phyloP scores from a whole-genome alignment of 2,888 invertebrate species.

The Bembecia ichneumoniformis region DNA sequence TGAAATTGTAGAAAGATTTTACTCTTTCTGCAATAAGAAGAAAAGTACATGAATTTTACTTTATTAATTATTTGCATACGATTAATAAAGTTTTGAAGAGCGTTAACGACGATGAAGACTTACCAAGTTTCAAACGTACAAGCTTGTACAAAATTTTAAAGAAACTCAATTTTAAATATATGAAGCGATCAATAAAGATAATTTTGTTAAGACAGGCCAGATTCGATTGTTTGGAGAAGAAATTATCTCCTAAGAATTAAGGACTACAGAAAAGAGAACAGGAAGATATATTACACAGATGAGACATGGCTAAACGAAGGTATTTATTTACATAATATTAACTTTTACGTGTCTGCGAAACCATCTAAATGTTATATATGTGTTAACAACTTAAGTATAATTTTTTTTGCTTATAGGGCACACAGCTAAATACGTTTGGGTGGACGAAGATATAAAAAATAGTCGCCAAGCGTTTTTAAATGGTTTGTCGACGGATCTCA shows the following conservation, averaged over 20 bases:
- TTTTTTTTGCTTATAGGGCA: not conserved
- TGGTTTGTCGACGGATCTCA: not conserved
- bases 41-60: constrained; percentile 1
- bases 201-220: constrained; percentile 7
- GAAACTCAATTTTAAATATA: not conserved
- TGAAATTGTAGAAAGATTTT: too few species aligned
- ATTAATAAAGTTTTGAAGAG: not conserved
- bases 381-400: too few species aligned
- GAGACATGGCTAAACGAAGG: constrained; percentile 9
- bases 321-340: not conserved
- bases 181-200: not conserved
- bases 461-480: not conserved
- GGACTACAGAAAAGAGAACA: constrained; percentile 7
- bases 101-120: not conserved
- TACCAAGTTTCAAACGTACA: not conserved
- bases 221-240: constrained; percentile 8
- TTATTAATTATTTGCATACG: too few species aligned
- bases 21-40: not conserved
- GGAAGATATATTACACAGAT: constrained; percentile 10
- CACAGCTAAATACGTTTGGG: not conserved
- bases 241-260: constrained; percentile 8
- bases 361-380: too few species aligned
- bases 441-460: not conserved
- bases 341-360: not conserved
- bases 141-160: not conserved